Base-by-base conservation (phyloP, 2,113 vertebrate species). In the Orcinus orca region DNA sequence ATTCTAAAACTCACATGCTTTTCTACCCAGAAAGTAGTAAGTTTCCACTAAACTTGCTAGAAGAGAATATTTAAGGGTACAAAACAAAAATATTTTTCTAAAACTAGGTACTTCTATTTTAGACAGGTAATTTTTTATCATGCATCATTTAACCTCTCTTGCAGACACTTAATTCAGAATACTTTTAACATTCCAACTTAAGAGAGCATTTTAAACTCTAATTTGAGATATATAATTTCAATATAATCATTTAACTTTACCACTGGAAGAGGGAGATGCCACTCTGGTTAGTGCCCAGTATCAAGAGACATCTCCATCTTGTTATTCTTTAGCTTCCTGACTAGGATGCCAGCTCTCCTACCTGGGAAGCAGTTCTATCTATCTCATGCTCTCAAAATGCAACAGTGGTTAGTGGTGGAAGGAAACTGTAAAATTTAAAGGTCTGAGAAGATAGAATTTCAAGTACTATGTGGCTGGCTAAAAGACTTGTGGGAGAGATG, bases 21-120 rank as follows among this genome's bases (percentile, higher is more conserved):
- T 88, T 81, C 44, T 63, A 88, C 47, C 14, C 21, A 60, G 38
- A 95, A 93, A 53, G 88, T 53, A 47, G 6, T n/a, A 90, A 62
- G 18, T 21, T 92, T 58, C 41, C 62, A 90, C 10, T 55, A 79
- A 97, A 71, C 47, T 47, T 85, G 55, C 18, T 68, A 44, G 7
- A 90, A 55, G 21, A 90, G 14, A 96, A 47, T 47, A 26, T 41
- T 92, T 87, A 80, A 76, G 21, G 38, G 20, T 31, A 3, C 53
- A 36, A 36, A 93, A 88, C 41, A 87, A 36, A 90, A 90, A 88
- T 3, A 50, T 87, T 90, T 68, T 93, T n/a, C 83, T 91, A 73
- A 95, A 70, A 60, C 21, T 18, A 6, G 58, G 7, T 14, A 95
- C 50, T 74, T 81, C 55, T 85, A 1, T 44, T 90, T 76, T 60